Percentiles rank a stretch among this genome's conserved stretches.
Conservation (phyloP, 2,888 invertebrate genomes). For the Agrotis exclamationis region DNA sequence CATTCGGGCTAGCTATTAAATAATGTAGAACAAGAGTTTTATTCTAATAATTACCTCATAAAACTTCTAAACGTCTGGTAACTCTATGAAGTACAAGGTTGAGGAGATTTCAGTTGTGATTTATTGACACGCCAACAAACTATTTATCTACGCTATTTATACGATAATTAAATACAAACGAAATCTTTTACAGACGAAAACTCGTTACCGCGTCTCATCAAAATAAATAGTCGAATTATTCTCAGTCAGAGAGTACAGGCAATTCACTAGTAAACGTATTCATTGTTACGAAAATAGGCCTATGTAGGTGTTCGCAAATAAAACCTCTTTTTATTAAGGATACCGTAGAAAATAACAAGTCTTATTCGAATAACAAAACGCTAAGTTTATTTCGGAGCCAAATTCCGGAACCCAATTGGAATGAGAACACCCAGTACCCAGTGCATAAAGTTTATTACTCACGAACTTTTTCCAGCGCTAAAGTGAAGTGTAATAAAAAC, state of each 20-base stretch:
- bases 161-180: constrained; percentile 18
- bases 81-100: neutral
- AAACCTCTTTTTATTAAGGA: constrained; percentile 29
- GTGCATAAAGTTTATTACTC: constrained; percentile 60
- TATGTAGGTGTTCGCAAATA: constrained; percentile 28
- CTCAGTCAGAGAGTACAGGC: neutral
- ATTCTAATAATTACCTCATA: no score
- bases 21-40: neutral
- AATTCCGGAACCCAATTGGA: constrained; percentile 26
- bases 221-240: constrained; percentile 19
- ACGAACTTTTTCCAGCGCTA: constrained; percentile 48
- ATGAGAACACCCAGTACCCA: constrained; percentile 33
- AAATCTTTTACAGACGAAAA: neutral
- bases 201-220: neutral
- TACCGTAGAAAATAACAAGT: constrained; percentile 24
- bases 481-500: constrained; percentile 54
- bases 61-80: neutral
- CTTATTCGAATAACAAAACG: constrained; percentile 45
- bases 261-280: constrained; percentile 20
- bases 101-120: no score
- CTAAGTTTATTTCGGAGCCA: constrained; percentile 34
- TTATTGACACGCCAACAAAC: no score
- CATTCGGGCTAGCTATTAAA: neutral
- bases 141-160: constrained; percentile 1
- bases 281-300: constrained; percentile 10